Evolutionary conservation across 2,888 invertebrate genomes (phyloP).

Genomic region (Biston betularia): DNA sequence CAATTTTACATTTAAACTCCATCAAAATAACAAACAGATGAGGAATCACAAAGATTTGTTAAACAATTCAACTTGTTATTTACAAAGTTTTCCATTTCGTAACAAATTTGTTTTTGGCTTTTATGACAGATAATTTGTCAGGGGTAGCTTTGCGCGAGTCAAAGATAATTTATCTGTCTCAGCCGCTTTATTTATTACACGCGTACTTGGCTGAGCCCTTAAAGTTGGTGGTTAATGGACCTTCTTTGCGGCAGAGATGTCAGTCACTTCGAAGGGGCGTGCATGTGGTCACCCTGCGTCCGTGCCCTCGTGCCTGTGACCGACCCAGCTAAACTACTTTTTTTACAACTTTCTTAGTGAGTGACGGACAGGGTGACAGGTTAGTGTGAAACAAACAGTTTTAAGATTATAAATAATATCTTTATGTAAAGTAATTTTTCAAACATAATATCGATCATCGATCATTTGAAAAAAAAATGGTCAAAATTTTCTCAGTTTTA

Average conservation of each 20-base stretch:
- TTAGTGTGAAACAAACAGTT: background rate
- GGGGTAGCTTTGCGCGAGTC: constrained; percentile 79
- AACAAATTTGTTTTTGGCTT: constrained; percentile 82
- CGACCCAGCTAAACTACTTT: constrained; percentile 51
- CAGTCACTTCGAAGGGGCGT: constrained; percentile 63
- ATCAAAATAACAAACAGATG: constrained; percentile 6
- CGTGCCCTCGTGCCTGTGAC: constrained; percentile 23
- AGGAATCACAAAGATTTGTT: constrained; percentile 56
- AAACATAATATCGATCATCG: too few species aligned
- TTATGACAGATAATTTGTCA: constrained; percentile 85
- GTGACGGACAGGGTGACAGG: background rate
- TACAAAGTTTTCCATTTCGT: constrained; percentile 76
- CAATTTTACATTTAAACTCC: background rate
- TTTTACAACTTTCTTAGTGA: constrained; percentile 59
- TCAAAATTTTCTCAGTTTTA: too few species aligned
- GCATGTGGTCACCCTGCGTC: constrained; percentile 61
- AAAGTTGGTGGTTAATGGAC: constrained; percentile 82
- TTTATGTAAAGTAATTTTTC: background rate
- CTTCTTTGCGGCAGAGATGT: constrained; percentile 75
- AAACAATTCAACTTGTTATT: constrained; percentile 70
- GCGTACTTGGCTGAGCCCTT: constrained; percentile 80
- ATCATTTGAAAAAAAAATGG: too few species aligned
- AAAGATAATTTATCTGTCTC: constrained; percentile 86
- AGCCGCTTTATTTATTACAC: constrained; percentile 83
- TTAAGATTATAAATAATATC: constrained; percentile 39